Conservation (phyloP, 1,140 invertebrate species). For the Leucophenga varia region DNA sequence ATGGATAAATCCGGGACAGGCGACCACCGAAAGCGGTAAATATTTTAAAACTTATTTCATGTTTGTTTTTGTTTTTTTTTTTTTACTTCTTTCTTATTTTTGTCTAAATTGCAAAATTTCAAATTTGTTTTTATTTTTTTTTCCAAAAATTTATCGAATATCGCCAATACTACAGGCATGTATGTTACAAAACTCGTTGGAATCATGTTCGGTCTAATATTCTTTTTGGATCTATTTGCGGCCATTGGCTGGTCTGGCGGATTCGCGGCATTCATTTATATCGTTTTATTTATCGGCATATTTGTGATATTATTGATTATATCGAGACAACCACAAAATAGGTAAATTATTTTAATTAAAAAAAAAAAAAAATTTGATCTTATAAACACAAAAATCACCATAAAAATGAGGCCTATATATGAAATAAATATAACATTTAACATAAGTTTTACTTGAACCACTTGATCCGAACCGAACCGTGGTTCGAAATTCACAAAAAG, state of each 20-base stretch:
- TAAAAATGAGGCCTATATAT: too few species aligned
- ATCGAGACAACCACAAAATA: constrained; percentile 88
- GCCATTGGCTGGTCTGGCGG: constrained; percentile 74
- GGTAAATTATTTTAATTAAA: constrained; percentile 59
- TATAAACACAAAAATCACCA: too few species aligned
- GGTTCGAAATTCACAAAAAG: too few species aligned
- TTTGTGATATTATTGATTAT: constrained; percentile 77
- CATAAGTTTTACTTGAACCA: too few species aligned
- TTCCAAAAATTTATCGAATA: constrained; percentile 16
- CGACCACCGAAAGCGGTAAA: constrained; percentile 73
- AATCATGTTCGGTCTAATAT: constrained; percentile 76
- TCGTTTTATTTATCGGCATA: constrained; percentile 73
- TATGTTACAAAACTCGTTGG: constrained; percentile 87
- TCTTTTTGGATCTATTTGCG: constrained; percentile 81
- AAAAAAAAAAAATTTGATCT: not conserved
- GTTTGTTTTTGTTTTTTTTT: constrained; percentile 24
- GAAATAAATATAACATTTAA: too few species aligned
- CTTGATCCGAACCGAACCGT: too few species aligned
- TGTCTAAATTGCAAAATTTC: too few species aligned
- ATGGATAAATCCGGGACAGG: constrained; percentile 83
- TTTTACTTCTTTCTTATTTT: too few species aligned
- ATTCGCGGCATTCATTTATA: constrained; percentile 70
- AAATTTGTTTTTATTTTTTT: constrained; percentile 20
- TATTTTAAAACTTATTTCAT: constrained; percentile 6
- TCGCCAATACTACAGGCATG: constrained; percentile 61